Evolutionary conservation across 2,113 vertebrate species (phyloP).

Genomic region (Carassius gibelio): DNA sequence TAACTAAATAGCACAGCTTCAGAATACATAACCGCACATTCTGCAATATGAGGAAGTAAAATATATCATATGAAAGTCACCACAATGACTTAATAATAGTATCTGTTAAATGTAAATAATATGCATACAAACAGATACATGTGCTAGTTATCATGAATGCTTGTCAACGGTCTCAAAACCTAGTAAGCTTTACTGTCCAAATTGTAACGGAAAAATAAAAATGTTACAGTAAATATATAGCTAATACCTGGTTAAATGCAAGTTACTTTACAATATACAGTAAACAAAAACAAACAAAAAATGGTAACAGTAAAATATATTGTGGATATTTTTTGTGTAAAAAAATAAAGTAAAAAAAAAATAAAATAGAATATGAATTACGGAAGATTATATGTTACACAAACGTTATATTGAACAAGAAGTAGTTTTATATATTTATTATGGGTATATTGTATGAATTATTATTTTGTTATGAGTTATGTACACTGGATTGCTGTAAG

Average conservation of each 20-base stretch:
- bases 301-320: no score
- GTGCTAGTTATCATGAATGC: no score
- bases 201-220: background rate
- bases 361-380: background rate
- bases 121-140: no score
- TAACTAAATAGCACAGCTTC: background rate
- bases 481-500: background rate
- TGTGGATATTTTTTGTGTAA: no score
- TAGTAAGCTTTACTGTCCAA: background rate
- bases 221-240: background rate
- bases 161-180: background rate
- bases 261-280: background rate
- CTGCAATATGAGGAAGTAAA: background rate
- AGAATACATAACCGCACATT: background rate
- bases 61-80: background rate
- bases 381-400: no score
- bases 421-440: background rate
- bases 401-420: background rate
- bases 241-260: background rate
- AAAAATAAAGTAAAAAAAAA: no score
- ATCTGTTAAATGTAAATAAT: background rate
- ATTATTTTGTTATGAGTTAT: background rate
- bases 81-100: background rate
- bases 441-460: background rate
- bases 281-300: background rate